Conservation (phyloP, 2,888 invertebrate species). For the Drosophila glabriapex region DNA sequence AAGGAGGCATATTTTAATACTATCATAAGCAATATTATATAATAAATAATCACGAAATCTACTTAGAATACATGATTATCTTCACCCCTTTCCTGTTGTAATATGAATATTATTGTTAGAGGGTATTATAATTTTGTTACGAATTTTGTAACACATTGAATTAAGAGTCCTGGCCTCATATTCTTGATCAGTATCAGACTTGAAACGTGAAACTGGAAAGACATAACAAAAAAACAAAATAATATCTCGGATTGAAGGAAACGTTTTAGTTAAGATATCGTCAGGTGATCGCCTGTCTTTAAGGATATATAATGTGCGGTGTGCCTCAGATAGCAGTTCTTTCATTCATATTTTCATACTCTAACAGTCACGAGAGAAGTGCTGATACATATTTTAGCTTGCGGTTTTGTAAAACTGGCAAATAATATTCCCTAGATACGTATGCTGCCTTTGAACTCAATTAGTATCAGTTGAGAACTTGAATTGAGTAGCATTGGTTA, state of each 20-base stretch:
- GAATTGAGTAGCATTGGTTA: conserved; percentile 1
- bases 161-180: too few species aligned
- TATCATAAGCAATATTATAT: background rate
- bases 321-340: background rate
- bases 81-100: too few species aligned
- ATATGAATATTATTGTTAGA: too few species aligned
- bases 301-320: background rate
- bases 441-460: background rate
- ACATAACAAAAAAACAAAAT: background rate
- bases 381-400: conserved; percentile 13
- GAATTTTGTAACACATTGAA: background rate
- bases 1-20: background rate
- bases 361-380: background rate
- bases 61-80: too few species aligned
- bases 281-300: background rate
- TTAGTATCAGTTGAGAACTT: conserved; percentile 12
- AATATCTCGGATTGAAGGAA: background rate
- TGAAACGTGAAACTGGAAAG: background rate
- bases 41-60: background rate
- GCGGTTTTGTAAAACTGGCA: conserved; percentile 29
- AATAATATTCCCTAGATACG: background rate
- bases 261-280: background rate
- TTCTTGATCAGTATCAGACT: background rate
- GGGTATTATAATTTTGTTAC: too few species aligned
- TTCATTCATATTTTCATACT: background rate